Evolutionary conservation across 2,113 vertebrate genomes (phyloP), one percentile per base, ranked within the genome.

Genomic region (Gobiocypris rarus): DNA sequence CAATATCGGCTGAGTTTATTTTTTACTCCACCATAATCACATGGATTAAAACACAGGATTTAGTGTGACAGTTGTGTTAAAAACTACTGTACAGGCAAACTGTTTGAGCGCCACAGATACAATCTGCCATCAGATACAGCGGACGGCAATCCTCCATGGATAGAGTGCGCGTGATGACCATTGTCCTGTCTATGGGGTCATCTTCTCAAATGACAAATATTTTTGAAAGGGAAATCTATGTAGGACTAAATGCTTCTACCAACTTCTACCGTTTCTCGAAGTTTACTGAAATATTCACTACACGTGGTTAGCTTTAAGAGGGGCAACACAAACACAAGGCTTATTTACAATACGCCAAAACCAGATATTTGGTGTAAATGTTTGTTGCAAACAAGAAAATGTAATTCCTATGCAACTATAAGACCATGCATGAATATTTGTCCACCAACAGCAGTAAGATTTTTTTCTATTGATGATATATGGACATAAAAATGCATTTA

Each of bases 151-250:
- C 34, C 56, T 43, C 38, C 7, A 15, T 45, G 54, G 54, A 38
- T 15, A 59, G 76, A 65, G 76, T 17, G 4, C 2, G 38, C 24
- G 11, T 63, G 45, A 11, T 77, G 48, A 31, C n/a, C n/a, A 79
- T 54, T 74, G 45, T 69, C 41, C 61, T 24, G 17, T n/a, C 26
- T 75, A 9, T 5, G 2, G 28, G n/a, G 74, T 80, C 45, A 85
- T 50, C 17, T 52, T 82, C 38, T 87, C 74, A 83, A 61, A 76
- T 82, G 2, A 71, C 41, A 82, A 28, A 82, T 73, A 48, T 81
- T 81, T 71, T 81, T 81, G 24, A 65, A 69, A 38, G 48, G 2
- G 22, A 26, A 76, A 81, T 45, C 48, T 43, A 54, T 19, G 10
- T 54, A 28, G 15, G 52, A 38, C 28, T 76, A 54, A 31, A 31